Evolutionary conservation across 2,888 invertebrate species (phyloP).

Genomic region (Conchocele bisecta): DNA sequence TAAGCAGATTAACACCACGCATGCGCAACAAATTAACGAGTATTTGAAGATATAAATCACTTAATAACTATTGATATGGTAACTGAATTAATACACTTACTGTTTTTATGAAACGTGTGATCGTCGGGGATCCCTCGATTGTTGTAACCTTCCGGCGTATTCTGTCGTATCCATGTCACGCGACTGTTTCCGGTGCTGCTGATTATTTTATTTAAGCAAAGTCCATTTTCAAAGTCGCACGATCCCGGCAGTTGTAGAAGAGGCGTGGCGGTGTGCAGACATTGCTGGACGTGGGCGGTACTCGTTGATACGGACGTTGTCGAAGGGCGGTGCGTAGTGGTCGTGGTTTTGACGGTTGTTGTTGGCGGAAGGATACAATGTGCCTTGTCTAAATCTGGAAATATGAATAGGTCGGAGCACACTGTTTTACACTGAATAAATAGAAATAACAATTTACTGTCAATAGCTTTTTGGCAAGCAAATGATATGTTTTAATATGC

Average conservation of each 20-base stretch:
- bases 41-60: too few species aligned
- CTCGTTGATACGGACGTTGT: background rate
- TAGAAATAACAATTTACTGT: too few species aligned
- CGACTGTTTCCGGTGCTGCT: background rate
- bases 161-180: constrained; percentile 23
- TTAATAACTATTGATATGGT: too few species aligned
- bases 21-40: too few species aligned
- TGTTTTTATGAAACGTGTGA: background rate
- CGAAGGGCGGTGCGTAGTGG: background rate
- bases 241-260: constrained; percentile 21
- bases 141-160: background rate
- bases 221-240: constrained; percentile 40
- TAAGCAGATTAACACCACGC: too few species aligned
- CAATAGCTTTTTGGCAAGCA: too few species aligned
- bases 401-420: background rate
- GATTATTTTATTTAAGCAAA: constrained; percentile 24
- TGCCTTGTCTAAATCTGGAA: background rate
- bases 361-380: background rate
- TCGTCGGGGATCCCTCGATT: background rate
- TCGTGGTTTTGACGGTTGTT: constrained; percentile 11
- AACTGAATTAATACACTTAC: too few species aligned
- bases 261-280: background rate
- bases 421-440: background rate
- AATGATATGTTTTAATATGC: too few species aligned
- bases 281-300: too few species aligned